Percentiles rank a stretch among this genome's conserved stretches.
Evolutionary conservation across 2,113 vertebrate species (phyloP).

Genomic region (Alces alces): DNA sequence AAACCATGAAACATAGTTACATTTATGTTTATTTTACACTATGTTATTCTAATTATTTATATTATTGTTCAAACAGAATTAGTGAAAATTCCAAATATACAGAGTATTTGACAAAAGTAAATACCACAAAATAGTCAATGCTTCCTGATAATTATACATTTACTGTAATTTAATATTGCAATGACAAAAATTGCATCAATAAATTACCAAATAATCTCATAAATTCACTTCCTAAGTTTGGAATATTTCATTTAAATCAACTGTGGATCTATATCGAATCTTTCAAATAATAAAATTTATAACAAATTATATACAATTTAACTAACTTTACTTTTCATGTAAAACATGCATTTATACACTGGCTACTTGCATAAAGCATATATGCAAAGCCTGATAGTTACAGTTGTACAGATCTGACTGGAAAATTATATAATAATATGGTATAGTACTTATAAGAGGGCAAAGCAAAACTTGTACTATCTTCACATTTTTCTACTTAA

Average conservation of each 20-base stretch:
- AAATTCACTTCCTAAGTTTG: not conserved
- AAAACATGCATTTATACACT: not conserved
- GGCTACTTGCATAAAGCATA: not conserved
- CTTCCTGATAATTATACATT: not conserved
- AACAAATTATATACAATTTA: not conserved
- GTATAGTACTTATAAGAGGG: not conserved
- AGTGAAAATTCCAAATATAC: not conserved
- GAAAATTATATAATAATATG: not conserved
- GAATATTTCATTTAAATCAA: constrained; percentile 4
- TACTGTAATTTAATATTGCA: not conserved
- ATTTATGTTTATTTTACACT: not conserved
- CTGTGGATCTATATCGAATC: not conserved
- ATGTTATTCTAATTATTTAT: not conserved
- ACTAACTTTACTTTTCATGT: not conserved
- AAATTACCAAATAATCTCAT: not conserved
- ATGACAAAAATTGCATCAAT: not conserved
- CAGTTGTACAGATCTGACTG: not conserved
- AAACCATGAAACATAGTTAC: not conserved
- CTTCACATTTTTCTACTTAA: not conserved
- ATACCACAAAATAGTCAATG: not conserved
- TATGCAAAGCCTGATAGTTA: not conserved
- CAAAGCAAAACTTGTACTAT: not conserved
- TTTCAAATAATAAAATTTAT: not conserved
- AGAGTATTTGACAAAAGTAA: not conserved
- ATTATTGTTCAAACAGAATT: not conserved